phyloP scores from a whole-genome alignment of 2,113 vertebrate species.

The Catharus fuscescens region DNA sequence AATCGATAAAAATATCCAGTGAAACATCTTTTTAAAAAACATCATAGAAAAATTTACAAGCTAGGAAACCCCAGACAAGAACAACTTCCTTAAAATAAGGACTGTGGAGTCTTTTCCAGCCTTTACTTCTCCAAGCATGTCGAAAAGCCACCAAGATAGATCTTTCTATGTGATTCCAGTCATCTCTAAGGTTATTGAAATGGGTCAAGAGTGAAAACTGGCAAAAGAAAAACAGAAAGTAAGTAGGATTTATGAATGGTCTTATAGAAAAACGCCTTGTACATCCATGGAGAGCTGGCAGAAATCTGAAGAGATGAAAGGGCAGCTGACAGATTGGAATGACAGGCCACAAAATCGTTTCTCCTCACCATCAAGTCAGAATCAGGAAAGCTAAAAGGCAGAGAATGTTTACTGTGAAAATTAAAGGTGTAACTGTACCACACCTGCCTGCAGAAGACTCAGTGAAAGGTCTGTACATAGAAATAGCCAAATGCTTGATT shows the following conservation, averaged over 20 bases:
- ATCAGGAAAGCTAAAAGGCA: neutral
- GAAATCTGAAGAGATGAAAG: neutral
- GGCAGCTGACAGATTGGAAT: neutral
- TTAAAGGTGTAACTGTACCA: neutral
- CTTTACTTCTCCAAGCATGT: neutral
- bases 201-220: neutral
- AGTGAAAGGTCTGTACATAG: neutral
- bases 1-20: neutral
- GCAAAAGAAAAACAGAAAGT: neutral
- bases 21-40: neutral
- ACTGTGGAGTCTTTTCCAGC: neutral
- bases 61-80: neutral
- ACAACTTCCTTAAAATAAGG: neutral
- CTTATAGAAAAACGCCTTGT: neutral
- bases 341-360: neutral
- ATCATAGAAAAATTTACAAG: neutral
- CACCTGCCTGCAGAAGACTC: neutral
- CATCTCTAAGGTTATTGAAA: neutral
- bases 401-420: neutral
- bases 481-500: neutral
- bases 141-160: neutral
- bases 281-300: neutral
- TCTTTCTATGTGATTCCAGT: neutral
- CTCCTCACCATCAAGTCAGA: neutral
- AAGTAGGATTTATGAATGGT: neutral